Conservation (phyloP, 2,888 invertebrate genomes). For the Germaria angustata region DNA sequence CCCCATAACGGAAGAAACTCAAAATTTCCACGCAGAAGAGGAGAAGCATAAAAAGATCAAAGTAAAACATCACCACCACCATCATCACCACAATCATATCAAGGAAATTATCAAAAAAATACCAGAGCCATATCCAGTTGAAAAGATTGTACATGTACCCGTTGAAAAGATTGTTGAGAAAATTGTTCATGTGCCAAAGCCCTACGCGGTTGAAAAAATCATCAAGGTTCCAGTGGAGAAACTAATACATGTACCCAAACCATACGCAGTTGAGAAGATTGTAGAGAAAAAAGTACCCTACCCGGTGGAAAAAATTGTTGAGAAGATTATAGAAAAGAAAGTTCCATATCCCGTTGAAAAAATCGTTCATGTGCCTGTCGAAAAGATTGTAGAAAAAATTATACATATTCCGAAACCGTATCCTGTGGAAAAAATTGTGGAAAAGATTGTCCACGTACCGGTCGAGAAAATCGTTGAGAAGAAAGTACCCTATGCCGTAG, state of each 20-base stretch:
- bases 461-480: conserved; percentile 70
- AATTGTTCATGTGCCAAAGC: conserved; percentile 81
- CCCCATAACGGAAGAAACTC: conserved; percentile 57
- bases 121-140: conserved; percentile 81
- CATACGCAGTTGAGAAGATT: conserved; percentile 80
- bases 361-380: conserved; percentile 80
- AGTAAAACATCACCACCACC: conserved; percentile 84
- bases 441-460: conserved; percentile 79
- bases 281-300: conserved; percentile 76
- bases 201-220: conserved; percentile 80
- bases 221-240: conserved; percentile 75
- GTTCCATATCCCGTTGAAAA: conserved; percentile 81
- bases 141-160: conserved; percentile 79
- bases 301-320: conserved; percentile 80
- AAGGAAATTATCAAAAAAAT: conserved; percentile 83
- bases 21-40: conserved; percentile 58
- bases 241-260: conserved; percentile 80
- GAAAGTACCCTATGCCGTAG: conserved; percentile 76
- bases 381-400: conserved; percentile 73
- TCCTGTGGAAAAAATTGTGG: conserved; percentile 76
- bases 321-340: conserved; percentile 76
- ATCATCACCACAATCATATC: conserved; percentile 84
- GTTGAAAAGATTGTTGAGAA: conserved; percentile 81
- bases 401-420: conserved; percentile 80
- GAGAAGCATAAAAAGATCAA: conserved; percentile 73